These are phyloP conservation scores for Amiota mariae DNA, from an alignment of 2,888 invertebrate genomes.

Conservation along the genomic window DNA sequence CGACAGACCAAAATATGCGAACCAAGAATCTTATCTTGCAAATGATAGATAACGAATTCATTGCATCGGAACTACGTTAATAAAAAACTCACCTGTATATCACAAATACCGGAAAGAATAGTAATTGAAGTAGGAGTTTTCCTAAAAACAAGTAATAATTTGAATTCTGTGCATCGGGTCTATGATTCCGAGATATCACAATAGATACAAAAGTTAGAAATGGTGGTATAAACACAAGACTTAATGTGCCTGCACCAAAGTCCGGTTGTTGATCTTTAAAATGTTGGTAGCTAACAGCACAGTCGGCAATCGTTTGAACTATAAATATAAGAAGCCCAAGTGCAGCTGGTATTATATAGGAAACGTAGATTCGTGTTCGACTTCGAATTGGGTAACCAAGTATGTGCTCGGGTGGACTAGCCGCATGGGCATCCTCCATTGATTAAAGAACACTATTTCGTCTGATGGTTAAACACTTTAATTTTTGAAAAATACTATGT, in stretches of 20 bases:
- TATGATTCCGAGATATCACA: constrained; percentile 77
- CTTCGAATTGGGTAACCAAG: constrained; percentile 70
- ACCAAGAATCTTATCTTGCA: constrained; percentile 78
- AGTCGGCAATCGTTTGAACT: constrained; percentile 80
- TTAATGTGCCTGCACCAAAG: constrained; percentile 74
- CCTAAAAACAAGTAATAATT: constrained; percentile 50
- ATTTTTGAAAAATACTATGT: not conserved
- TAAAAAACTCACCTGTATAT: constrained; percentile 74
- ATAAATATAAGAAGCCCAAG: constrained; percentile 79
- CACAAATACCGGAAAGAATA: constrained; percentile 75
- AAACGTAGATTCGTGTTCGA: constrained; percentile 70
- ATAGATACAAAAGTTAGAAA: constrained; percentile 77
- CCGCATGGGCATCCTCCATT: constrained; percentile 61
- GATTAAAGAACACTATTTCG: constrained; percentile 15
- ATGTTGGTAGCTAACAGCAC: constrained; percentile 80
- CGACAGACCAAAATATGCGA: constrained; percentile 84
- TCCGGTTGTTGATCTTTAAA: constrained; percentile 77
- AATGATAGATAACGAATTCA: constrained; percentile 1
- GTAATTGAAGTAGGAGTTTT: constrained; percentile 59
- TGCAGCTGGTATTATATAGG: constrained; percentile 76
- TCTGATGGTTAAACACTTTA: not conserved
- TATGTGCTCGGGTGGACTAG: constrained; percentile 65
- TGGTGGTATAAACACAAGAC: constrained; percentile 76
- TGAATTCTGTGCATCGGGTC: constrained; percentile 73
- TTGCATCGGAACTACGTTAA: not conserved